Percentiles rank a stretch among this genome's conserved stretches.
Conservation (phyloP, 23 tunicate species). For the Phallusia fumigata region DNA sequence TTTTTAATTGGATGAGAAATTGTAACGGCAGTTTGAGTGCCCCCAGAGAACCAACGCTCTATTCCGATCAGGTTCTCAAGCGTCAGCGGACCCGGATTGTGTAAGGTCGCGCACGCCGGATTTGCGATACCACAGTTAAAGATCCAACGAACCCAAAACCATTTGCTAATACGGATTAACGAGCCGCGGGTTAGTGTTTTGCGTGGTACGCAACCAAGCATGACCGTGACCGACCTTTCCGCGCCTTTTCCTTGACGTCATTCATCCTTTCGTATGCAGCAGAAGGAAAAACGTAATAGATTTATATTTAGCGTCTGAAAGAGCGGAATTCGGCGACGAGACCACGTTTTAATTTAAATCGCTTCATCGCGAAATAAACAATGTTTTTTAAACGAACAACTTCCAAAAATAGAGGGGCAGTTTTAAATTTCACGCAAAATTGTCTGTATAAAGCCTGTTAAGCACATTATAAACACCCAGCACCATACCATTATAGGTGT, state of each 20-base stretch:
- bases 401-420: too few relatives aligned
- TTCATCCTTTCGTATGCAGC: not conserved
- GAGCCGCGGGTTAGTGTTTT: not conserved
- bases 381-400: too few relatives aligned
- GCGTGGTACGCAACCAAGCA: not conserved
- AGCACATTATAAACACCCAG: too few relatives aligned
- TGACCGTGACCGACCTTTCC: not conserved
- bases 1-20: too few relatives aligned
- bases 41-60: not conserved
- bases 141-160: not conserved
- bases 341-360: not conserved
- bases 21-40: too few relatives aligned
- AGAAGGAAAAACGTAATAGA: not conserved
- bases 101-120: too few relatives aligned
- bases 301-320: not conserved
- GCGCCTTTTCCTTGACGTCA: constrained; percentile 14
- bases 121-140: too few relatives aligned
- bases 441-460: too few relatives aligned
- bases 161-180: constrained; percentile 1
- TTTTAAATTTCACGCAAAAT: too few relatives aligned
- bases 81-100: not conserved
- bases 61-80: not conserved
- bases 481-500: too few relatives aligned
- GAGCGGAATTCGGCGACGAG: not conserved
- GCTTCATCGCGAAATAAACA: too few relatives aligned